Conservation (phyloP, 2,888 invertebrate genomes). For the Euzetes globulus region DNA sequence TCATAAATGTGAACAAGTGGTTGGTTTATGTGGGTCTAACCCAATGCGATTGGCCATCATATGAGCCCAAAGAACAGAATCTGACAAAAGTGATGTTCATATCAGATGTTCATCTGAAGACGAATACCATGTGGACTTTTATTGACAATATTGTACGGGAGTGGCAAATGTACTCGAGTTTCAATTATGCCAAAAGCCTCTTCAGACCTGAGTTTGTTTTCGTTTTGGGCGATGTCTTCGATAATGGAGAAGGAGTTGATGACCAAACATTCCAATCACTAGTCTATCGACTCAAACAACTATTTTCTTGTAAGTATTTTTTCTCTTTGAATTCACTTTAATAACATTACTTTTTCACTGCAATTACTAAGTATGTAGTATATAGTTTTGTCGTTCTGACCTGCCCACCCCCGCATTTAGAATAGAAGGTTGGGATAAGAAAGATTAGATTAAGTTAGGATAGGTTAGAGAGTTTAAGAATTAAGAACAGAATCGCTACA, state of each 20-base stretch:
- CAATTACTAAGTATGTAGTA: too few relatives aligned
- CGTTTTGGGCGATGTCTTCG: slow-evolving; percentile 12
- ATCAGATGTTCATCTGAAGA: neutral
- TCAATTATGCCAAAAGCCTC: neutral
- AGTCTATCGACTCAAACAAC: neutral
- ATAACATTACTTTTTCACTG: too few relatives aligned
- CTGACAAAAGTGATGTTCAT: neutral
- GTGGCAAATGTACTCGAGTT: neutral
- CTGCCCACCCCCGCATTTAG: too few relatives aligned
- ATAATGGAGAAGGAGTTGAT: neutral
- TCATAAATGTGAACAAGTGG: too few relatives aligned
- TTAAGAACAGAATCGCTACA: too few relatives aligned
- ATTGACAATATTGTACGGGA: neutral
- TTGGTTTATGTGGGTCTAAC: neutral
- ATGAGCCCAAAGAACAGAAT: neutral
- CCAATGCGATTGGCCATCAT: neutral
- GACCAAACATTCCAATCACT: neutral
- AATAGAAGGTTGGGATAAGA: too few relatives aligned
- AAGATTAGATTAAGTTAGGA: too few relatives aligned
- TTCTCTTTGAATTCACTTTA: neutral
- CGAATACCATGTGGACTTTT: neutral
- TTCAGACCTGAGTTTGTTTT: neutral
- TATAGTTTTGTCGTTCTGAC: too few relatives aligned
- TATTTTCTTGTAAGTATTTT: neutral
- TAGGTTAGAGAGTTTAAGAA: too few relatives aligned